Base-by-base conservation (phyloP, 2,113 vertebrate species). In the Promerops cafer region DNA sequence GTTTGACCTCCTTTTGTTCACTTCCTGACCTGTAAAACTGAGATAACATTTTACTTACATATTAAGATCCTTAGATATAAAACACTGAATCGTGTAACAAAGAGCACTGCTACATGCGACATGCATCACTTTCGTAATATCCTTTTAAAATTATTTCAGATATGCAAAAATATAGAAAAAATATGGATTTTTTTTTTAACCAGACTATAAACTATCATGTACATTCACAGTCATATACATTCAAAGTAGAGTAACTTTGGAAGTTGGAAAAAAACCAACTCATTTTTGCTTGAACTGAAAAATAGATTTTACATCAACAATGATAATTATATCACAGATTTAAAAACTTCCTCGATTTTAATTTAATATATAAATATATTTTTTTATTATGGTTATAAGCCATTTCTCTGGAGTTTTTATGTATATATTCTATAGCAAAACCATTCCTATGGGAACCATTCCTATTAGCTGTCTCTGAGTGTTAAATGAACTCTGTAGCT, bases 1-100 rank as follows among this genome's bases (percentile, higher is more conserved):
- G 11, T 76, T 72, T 10, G 11, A 77, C 39, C 21, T 90, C 21
- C 30, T 80, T 87, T 83, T 87, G 15, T 61, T 92, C 14, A 6
- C 81, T 92, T 93, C 69, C 60, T 83, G 80, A 71, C n/a, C 56
- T 91, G 74, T 75, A 59, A 84, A 90, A 78, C 8, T 54, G 50
- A 86, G 72, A 72, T 86, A 93, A 87, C 4, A 56, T 68, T 95
- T 89, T 59, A 83, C 24, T 81, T 71, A 7, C 20, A 47, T 44
- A 71, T 83, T 74, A 87, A 83, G 39, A 59, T 71, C 31, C 16
- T 66, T 66, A 91, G 49, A 60, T 92, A 71, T 49, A 60, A 87
- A 81, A 13, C 20, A 64, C 6, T 59, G 44, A 72, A 40, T 44
- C 84, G 57, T 30, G 12, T 45, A 27, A 68, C 49, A 71, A 86